Evolutionary conservation across 1,140 invertebrate species (phyloP).

Genomic region (Frieseomelitta varia): DNA sequence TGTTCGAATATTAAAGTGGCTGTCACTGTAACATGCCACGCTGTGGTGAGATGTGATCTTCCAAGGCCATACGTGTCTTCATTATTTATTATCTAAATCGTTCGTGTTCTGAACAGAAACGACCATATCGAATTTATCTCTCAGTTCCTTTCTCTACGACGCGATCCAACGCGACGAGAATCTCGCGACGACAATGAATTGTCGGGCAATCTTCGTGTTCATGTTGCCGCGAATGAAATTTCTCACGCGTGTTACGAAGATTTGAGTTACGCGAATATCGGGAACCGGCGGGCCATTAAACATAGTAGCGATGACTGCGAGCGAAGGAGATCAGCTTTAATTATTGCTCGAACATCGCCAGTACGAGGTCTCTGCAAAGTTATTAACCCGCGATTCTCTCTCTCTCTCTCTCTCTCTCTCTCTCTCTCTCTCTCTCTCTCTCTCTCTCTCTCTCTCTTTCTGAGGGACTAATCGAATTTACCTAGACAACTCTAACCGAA

Average conservation of each 20-base stretch:
- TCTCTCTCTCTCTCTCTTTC: too few species aligned
- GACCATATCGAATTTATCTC: too few species aligned
- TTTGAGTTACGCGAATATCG: neutral
- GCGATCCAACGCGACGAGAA: neutral
- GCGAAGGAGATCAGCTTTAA: neutral
- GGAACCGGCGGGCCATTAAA: too few species aligned
- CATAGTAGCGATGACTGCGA: neutral
- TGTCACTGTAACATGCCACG: too few species aligned
- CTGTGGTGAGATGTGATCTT: too few species aligned
- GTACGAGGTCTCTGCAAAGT: neutral
- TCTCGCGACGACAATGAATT: neutral
- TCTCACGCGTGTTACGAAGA: neutral
- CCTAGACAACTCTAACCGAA: neutral
- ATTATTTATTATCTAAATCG: too few species aligned
- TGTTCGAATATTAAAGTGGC: too few species aligned
- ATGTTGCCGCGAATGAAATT: neutral
- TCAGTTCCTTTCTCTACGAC: too few species aligned
- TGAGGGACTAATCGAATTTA: slow-evolving; percentile 2
- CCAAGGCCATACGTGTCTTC: too few species aligned
- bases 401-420: too few species aligned
- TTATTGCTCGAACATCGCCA: slow-evolving; percentile 9
- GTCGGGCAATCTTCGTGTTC: neutral
- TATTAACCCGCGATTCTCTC: neutral
- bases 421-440: too few species aligned
- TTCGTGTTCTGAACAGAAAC: too few species aligned